phyloP scores from a whole-genome alignment of 2,888 invertebrate species.

The Macrostomum cliftonense region DNA sequence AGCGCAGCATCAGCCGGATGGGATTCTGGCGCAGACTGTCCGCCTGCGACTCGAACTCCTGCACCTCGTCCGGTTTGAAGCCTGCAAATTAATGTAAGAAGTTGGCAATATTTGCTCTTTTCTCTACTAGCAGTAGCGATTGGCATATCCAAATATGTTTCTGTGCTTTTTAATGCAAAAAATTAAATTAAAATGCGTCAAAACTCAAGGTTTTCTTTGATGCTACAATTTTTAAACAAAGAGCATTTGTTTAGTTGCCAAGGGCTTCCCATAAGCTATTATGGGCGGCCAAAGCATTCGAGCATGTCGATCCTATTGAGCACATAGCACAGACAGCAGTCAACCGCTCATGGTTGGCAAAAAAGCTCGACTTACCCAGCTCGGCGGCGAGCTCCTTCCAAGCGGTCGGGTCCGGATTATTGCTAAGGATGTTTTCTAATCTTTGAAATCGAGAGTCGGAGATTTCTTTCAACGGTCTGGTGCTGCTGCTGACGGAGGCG shows the following conservation, averaged over 20 bases:
- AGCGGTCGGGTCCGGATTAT: conserved; percentile 12
- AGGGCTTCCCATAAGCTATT: too few species aligned
- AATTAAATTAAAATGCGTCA: too few species aligned
- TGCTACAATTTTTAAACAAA: too few species aligned
- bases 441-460: conserved; percentile 1
- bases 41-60: conserved; percentile 16
- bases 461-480: background rate
- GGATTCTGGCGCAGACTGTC: conserved; percentile 9
- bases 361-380: conserved; percentile 16
- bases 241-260: too few species aligned
- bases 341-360: too few species aligned
- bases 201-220: too few species aligned
- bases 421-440: conserved; percentile 3
- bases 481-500: background rate
- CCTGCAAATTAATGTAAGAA: conserved; percentile 16
- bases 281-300: too few species aligned
- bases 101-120: too few species aligned
- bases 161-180: too few species aligned
- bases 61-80: conserved; percentile 17
- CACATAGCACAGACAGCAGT: too few species aligned
- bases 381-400: conserved; percentile 21
- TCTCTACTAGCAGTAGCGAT: background rate
- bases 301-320: too few species aligned
- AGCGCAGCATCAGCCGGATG: conserved; percentile 17
- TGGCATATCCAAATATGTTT: too few species aligned